phyloP scores from a whole-genome alignment of 2,113 vertebrate species.

The Pampusana beccarii region DNA sequence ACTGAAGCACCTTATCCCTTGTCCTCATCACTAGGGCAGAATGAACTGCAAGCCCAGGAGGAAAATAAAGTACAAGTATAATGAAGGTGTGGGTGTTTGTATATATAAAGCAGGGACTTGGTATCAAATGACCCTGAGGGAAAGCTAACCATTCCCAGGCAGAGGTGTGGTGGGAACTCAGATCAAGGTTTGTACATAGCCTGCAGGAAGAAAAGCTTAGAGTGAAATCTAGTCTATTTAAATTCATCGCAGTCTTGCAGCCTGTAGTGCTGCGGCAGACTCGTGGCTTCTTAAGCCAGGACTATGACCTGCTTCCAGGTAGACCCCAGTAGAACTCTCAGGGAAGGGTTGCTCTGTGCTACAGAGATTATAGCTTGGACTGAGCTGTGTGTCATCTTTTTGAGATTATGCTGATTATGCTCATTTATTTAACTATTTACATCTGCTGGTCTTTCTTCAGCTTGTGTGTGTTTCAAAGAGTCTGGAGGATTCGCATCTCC shows the following conservation, averaged over 20 bases:
- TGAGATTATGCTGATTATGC: background rate
- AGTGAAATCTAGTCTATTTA: background rate
- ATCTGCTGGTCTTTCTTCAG: background rate
- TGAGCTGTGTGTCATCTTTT: background rate
- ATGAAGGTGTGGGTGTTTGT: slow-evolving; percentile 67
- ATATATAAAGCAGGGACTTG: slow-evolving; percentile 21
- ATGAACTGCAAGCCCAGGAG: background rate
- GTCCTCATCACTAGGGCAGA: background rate
- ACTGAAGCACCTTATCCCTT: background rate
- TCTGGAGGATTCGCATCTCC: rapidly evolving
- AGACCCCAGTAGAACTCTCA: background rate
- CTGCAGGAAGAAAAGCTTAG: background rate
- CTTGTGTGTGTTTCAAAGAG: background rate
- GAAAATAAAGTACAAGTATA: background rate
- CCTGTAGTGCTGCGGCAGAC: background rate
- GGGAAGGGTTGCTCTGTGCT: background rate
- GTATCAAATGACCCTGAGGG: slow-evolving; percentile 43
- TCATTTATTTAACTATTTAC: background rate
- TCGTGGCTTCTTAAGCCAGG: background rate
- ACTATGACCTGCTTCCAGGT: background rate
- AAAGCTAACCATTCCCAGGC: slow-evolving; percentile 61
- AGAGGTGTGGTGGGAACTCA: slow-evolving; percentile 70
- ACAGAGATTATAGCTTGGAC: rapidly evolving
- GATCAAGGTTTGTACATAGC: slow-evolving; percentile 41
- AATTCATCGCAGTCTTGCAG: background rate